A percentile compares a stretch with the other conserved stretches of the same genome.
phyloP scores from a whole-genome alignment of 2,888 invertebrate genomes.

The Rhagophthalmus giganteus region DNA sequence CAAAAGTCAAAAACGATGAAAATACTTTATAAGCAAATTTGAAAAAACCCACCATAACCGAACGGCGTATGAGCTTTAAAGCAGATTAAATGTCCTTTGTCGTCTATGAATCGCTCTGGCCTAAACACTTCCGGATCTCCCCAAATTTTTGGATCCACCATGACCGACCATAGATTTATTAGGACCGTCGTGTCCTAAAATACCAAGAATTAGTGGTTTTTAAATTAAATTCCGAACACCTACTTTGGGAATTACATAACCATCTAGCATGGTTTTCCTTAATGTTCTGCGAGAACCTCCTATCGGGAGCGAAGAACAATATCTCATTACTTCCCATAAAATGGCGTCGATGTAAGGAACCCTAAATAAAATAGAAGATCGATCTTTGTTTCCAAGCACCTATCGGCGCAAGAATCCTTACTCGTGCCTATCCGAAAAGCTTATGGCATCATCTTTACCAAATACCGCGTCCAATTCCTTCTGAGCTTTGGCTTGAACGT shows the following conservation, averaged over 20 bases:
- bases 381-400: too few species aligned
- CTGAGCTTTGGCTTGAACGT: slow-evolving; percentile 62
- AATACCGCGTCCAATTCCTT: slow-evolving; percentile 58
- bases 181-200: slow-evolving; percentile 49
- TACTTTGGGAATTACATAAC: slow-evolving; percentile 57
- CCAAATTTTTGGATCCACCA: slow-evolving; percentile 63
- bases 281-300: slow-evolving; percentile 60
- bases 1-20: slow-evolving; percentile 31
- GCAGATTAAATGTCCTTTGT: slow-evolving; percentile 43
- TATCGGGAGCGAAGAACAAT: slow-evolving; percentile 56
- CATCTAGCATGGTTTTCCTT: slow-evolving; percentile 58
- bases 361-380: too few species aligned
- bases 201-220: too few species aligned
- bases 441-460: slow-evolving; percentile 52
- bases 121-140: slow-evolving; percentile 64
- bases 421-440: slow-evolving; percentile 56
- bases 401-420: slow-evolving; percentile 40
- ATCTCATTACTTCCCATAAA: slow-evolving; percentile 58
- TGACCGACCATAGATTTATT: slow-evolving; percentile 56
- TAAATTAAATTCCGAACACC: too few species aligned
- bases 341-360: slow-evolving; percentile 61
- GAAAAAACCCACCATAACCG: slow-evolving; percentile 53
- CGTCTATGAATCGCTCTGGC: slow-evolving; percentile 66
- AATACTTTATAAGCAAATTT: too few species aligned
- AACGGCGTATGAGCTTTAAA: slow-evolving; percentile 50